A percentile compares a stretch with the other conserved stretches of the same genome.
Conservation (phyloP, 2,888 invertebrate genomes). For the Diplazon laetatorius region DNA sequence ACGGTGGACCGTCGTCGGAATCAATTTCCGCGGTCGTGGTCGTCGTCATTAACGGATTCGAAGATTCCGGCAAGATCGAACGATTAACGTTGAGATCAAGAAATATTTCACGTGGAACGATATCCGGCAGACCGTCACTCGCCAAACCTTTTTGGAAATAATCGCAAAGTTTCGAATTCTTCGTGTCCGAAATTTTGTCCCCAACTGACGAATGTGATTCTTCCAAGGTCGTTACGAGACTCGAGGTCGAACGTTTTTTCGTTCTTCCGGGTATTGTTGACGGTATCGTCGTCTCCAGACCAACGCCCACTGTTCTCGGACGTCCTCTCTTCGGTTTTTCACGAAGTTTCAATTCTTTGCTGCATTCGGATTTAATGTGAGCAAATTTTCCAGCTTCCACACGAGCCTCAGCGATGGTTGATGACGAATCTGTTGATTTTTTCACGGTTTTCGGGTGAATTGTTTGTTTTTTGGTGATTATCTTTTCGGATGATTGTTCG, state of each 20-base stretch:
- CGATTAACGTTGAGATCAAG: background rate
- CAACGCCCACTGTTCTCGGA: background rate
- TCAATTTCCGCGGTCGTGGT: slow-evolving; percentile 31
- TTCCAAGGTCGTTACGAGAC: background rate
- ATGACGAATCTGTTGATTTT: background rate
- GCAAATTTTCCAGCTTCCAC: slow-evolving; percentile 69
- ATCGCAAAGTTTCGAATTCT: background rate
- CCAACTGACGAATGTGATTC: no score
- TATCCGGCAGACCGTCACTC: slow-evolving; percentile 66
- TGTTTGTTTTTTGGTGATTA: background rate
- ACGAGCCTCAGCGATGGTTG: background rate
- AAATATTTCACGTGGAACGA: slow-evolving; percentile 63
- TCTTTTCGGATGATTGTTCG: background rate
- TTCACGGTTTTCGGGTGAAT: slow-evolving; percentile 8
- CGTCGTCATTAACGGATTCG: slow-evolving; percentile 17
- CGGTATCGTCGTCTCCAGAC: slow-evolving; percentile 25
- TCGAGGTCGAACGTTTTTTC: background rate
- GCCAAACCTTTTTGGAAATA: slow-evolving; percentile 14
- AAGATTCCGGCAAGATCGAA: slow-evolving; percentile 48
- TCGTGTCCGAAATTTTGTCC: background rate
- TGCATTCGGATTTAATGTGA: slow-evolving; percentile 76
- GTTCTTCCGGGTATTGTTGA: background rate
- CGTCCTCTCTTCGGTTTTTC: slow-evolving; percentile 54
- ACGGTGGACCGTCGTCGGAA: slow-evolving; percentile 40
- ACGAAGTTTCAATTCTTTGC: slow-evolving; percentile 75